Conservation (phyloP, 2,113 vertebrate genomes). For the Dermatemys mawii region DNA sequence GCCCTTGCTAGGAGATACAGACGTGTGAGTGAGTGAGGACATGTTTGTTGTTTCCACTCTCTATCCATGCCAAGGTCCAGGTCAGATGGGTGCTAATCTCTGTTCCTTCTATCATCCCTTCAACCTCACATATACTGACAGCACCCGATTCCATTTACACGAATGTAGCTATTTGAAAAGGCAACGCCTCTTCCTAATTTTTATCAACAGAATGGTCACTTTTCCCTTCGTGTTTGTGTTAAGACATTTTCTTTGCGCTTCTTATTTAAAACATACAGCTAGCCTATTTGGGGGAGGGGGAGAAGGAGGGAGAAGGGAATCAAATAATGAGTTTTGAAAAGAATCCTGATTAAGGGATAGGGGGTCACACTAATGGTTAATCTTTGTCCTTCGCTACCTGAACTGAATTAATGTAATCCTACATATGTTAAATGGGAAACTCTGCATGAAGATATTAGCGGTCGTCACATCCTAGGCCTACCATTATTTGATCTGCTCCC, state of each 20-base stretch:
- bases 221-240: neutral
- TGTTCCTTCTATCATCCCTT: no score
- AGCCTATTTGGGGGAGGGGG: neutral
- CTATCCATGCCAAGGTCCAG: neutral
- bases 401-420: neutral
- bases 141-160: neutral
- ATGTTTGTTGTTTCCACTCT: neutral
- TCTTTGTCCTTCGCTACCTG: neutral
- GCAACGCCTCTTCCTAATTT: neutral
- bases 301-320: no score
- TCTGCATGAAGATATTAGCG: neutral
- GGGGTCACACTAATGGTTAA: neutral
- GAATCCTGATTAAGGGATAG: neutral
- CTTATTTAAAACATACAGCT: neutral
- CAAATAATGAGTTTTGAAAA: neutral
- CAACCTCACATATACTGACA: neutral
- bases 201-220: neutral
- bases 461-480: neutral
- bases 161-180: neutral
- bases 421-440: neutral
- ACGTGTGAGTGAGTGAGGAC: no score
- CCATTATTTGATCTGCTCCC: constrained; percentile 31
- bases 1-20: neutral
- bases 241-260: neutral
- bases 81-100: neutral